Conservation (phyloP, 2,113 vertebrate species). For the Lethenteron reissneri region DNA sequence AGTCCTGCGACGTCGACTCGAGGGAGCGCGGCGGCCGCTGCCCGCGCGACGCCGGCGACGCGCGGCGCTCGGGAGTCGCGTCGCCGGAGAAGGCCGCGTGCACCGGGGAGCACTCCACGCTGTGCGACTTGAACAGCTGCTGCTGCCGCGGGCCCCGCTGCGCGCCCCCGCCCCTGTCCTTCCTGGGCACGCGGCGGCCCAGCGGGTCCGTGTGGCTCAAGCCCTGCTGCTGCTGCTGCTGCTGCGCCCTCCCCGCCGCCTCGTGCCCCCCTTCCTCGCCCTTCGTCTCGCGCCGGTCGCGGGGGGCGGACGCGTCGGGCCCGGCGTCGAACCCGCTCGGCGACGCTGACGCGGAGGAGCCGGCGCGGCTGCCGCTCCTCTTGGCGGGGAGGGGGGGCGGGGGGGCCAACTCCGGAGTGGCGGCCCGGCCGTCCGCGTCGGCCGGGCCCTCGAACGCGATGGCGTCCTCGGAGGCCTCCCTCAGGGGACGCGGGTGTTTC, state of each 20-base stretch:
- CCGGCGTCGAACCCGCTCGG: background rate
- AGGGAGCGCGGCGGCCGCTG: background rate
- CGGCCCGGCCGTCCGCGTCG: background rate
- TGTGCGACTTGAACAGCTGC: slow-evolving; percentile 2
- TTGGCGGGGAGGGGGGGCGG: background rate
- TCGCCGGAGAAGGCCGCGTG: background rate
- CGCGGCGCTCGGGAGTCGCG: background rate
- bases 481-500: slow-evolving; percentile 1
- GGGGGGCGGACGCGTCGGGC: background rate
- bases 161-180: background rate
- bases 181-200: background rate
- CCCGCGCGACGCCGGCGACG: background rate
- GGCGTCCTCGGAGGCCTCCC: background rate
- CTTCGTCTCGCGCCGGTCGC: background rate
- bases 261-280: background rate
- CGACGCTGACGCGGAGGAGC: background rate
- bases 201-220: background rate
- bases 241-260: background rate
- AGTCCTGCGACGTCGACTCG: background rate
- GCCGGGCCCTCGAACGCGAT: background rate
- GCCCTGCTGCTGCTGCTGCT: background rate
- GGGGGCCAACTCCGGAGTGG: background rate
- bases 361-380: background rate
- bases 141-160: no score
- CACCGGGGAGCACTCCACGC: background rate